phyloP scores from a whole-genome alignment of 2,888 invertebrate species.

The Machimus rusticus region DNA sequence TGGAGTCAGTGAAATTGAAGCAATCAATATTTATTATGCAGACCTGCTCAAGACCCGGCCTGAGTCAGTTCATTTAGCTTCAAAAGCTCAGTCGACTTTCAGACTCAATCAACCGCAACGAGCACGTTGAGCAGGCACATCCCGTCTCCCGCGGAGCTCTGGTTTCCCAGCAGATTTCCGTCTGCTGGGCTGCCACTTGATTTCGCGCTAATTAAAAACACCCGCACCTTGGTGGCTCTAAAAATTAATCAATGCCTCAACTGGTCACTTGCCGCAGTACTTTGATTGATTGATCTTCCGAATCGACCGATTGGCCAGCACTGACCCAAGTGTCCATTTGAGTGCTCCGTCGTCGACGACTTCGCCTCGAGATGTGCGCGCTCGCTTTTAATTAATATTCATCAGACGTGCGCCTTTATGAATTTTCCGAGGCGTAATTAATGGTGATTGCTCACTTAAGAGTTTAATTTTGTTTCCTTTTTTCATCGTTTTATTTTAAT shows the following conservation, averaged over 20 bases:
- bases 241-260: slow-evolving; percentile 6
- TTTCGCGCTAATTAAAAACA: slow-evolving; percentile 18
- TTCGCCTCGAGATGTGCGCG: slow-evolving; percentile 1
- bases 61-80: neutral
- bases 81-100: neutral
- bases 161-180: neutral
- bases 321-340: slow-evolving; percentile 1
- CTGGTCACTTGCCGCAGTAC: neutral
- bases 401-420: slow-evolving; percentile 40
- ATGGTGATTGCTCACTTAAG: slow-evolving; percentile 42
- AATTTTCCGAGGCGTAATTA: slow-evolving; percentile 41
- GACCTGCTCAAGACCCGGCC: neutral
- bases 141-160: neutral
- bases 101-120: neutral
- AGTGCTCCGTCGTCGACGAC: neutral
- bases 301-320: neutral
- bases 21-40: neutral
- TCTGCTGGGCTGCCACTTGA: neutral
- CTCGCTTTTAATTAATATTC: slow-evolving; percentile 37
- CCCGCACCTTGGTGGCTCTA: slow-evolving; percentile 1
- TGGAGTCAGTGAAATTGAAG: neutral
- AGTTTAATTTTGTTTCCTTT: slow-evolving; percentile 1
- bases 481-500: neutral
- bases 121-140: neutral
- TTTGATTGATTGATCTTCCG: slow-evolving; percentile 26